These are phyloP conservation scores for Rhincodon typus DNA, from an alignment of 2,797 vertebrate species.

Conservation along the genomic window DNA sequence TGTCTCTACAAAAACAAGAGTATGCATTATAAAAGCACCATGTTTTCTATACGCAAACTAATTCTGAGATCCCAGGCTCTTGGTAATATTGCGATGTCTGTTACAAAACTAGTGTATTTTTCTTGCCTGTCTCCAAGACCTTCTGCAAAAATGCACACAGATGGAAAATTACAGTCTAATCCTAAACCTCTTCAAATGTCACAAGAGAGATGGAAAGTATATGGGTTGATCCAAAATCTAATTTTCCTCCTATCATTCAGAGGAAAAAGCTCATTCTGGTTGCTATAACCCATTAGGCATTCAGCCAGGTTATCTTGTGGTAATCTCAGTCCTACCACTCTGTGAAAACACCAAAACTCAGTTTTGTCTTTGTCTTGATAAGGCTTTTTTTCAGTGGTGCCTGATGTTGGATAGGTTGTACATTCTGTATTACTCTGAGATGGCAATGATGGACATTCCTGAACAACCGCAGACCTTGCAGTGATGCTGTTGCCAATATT, in stretches of 20 bases:
- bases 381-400: neutral
- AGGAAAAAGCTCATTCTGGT: neutral
- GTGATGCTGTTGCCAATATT: neutral
- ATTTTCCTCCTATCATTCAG: neutral
- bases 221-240: neutral
- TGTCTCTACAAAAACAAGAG: neutral
- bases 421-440: neutral
- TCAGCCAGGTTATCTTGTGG: neutral
- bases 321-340: neutral
- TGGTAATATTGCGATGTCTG: neutral
- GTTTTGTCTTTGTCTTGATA: neutral
- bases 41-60: neutral
- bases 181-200: neutral
- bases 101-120: neutral
- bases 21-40: neutral
- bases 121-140: neutral
- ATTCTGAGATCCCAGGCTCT: neutral
- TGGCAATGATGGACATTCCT: neutral
- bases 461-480: neutral
- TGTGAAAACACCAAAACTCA: neutral
- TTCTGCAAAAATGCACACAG: neutral
- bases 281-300: neutral
- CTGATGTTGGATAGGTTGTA: neutral
- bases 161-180: neutral
- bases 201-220: neutral